Conservation (phyloP, 23 tunicate genomes). For the Styela clava region DNA sequence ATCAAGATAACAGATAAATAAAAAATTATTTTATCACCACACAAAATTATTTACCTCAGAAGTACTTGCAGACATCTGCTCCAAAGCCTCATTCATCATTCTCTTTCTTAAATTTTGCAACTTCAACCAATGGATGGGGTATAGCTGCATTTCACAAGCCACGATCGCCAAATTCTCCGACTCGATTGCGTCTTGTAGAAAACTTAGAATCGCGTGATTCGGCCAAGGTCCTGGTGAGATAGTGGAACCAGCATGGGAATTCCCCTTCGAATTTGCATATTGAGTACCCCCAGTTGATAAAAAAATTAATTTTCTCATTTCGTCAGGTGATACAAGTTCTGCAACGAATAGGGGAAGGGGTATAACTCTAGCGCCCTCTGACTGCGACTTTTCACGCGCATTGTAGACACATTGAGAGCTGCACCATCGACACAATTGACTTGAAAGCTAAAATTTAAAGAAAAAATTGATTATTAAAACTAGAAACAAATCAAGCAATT, state of each 20-base stretch:
- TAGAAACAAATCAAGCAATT: too few relatives aligned
- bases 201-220: background rate
- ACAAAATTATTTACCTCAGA: too few relatives aligned
- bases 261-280: background rate
- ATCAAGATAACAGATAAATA: too few relatives aligned
- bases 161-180: background rate
- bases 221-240: background rate
- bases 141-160: background rate
- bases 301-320: background rate
- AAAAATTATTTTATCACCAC: too few relatives aligned
- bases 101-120: background rate
- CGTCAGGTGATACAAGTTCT: background rate
- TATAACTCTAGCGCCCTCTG: background rate
- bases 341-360: background rate
- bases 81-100: background rate
- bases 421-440: slow-evolving; percentile 9
- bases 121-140: background rate
- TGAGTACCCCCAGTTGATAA: background rate
- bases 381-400: background rate
- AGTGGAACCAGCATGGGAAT: background rate
- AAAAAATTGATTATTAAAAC: background rate
- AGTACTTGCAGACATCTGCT: background rate
- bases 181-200: background rate
- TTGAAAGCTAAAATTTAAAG: background rate
- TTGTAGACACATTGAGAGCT: slow-evolving; percentile 1